Conservation (phyloP, 2,113 vertebrate species). For the Vireo altiloquus region DNA sequence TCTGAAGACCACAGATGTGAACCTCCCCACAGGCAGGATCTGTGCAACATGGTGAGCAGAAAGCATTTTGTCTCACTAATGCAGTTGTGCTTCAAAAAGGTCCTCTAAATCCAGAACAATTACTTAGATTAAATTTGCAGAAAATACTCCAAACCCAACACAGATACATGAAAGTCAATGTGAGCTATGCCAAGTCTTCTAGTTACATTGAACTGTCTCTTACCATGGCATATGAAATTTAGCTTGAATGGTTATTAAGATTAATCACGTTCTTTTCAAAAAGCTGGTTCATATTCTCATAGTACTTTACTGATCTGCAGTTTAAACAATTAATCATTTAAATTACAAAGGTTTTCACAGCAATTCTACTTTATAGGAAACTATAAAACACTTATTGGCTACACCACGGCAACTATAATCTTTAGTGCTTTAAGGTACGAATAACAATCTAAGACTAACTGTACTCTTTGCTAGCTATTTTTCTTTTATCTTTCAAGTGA, state of each 20-base stretch:
- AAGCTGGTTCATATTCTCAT: background rate
- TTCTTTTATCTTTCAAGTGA: background rate
- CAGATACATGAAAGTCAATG: background rate
- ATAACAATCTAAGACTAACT: background rate
- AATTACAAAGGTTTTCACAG: background rate
- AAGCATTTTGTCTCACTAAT: background rate
- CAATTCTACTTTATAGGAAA: background rate
- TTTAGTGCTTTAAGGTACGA: background rate
- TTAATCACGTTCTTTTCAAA: background rate
- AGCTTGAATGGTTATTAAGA: background rate
- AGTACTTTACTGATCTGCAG: background rate
- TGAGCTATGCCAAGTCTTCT: background rate
- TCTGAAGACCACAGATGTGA: background rate
- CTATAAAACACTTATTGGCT: background rate
- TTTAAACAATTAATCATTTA: background rate
- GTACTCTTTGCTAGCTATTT: background rate
- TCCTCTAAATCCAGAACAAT: background rate
- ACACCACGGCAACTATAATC: background rate
- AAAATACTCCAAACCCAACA: background rate
- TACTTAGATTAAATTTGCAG: background rate
- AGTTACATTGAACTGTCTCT: background rate
- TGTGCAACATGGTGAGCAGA: background rate
- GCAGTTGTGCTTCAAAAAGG: background rate
- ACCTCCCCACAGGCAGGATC: background rate
- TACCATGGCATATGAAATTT: background rate